phyloP scores from a whole-genome alignment of 2,797 vertebrate species.

The Pangasius sanitwongsei region DNA sequence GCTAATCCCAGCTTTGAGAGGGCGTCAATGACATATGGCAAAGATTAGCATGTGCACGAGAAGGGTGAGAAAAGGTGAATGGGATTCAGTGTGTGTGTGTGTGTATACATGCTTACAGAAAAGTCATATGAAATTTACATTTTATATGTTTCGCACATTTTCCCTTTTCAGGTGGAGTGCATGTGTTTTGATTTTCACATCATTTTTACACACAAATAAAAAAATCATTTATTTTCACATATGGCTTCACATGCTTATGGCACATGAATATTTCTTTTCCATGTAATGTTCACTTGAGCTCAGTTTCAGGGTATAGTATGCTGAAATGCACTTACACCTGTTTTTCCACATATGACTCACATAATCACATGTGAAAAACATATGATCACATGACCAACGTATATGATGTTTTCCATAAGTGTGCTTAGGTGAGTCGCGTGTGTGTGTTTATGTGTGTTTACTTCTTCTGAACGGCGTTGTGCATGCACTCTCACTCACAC shows the following conservation, averaged over 20 bases:
- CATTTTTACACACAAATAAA: background rate
- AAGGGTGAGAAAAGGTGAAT: background rate
- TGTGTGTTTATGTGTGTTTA: constrained; percentile 35
- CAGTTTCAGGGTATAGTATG: background rate
- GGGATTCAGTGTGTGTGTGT: background rate
- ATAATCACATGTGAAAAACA: background rate
- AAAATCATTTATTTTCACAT: background rate
- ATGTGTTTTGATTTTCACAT: background rate
- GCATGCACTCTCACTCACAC: constrained; percentile 77
- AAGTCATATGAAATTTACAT: background rate
- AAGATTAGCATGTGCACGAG: constrained; percentile 9
- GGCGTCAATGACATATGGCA: constrained; percentile 33
- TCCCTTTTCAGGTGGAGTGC: background rate
- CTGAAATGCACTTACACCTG: background rate
- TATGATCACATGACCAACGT: background rate
- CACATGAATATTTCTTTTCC: background rate
- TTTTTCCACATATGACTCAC: background rate
- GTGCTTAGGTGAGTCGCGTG: background rate
- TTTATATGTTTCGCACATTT: background rate
- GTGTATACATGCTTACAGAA: no score
- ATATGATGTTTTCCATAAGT: background rate
- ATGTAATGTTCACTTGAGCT: background rate
- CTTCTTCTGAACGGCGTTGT: constrained; percentile 67
- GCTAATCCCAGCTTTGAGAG: constrained; percentile 44
- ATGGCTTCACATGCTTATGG: background rate